A percentile compares a stretch with the other conserved stretches of the same genome.
These are phyloP conservation scores for Neolamprologus sp. DNA, from an alignment of 2,113 vertebrate species.

Conservation along the genomic window DNA sequence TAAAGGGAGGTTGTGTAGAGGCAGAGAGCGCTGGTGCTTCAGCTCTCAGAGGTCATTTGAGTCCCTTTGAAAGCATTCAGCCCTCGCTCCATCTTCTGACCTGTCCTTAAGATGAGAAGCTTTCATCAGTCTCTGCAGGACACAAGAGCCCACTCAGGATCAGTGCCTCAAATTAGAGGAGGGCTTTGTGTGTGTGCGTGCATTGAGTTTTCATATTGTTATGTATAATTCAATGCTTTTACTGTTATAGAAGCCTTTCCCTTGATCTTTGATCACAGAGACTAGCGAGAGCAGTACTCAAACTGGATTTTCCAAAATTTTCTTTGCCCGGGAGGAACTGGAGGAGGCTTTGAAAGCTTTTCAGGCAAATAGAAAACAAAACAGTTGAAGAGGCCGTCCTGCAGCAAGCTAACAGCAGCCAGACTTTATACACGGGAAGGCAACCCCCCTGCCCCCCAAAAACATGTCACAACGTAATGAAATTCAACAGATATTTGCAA, in stretches of 20 bases:
- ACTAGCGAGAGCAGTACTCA: neutral
- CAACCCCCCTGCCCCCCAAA: neutral
- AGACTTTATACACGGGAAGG: neutral
- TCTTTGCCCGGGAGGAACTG: neutral
- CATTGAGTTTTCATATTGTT: conserved; percentile 8
- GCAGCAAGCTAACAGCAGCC: neutral
- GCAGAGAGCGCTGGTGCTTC: conserved; percentile 31
- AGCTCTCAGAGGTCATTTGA: conserved; percentile 53
- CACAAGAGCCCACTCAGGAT: conserved; percentile 68
- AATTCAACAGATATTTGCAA: neutral
- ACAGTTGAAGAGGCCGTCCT: neutral
- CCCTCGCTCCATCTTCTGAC: conserved; percentile 40
- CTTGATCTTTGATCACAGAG: conserved; percentile 43
- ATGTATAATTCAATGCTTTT: conserved; percentile 45
- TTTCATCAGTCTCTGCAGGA: conserved; percentile 66
- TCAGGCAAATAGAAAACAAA: neutral
- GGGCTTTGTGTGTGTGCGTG: neutral
- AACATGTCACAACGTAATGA: neutral
- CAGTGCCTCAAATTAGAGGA: conserved; percentile 56
- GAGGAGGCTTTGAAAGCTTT: neutral
- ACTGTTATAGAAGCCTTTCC: conserved; percentile 13
- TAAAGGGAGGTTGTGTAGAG: conserved; percentile 64
- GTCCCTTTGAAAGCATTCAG: conserved; percentile 62
- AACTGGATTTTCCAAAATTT: neutral
- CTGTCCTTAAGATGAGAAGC: conserved; percentile 61